Evolutionary conservation across 2,797 vertebrate genomes (phyloP).

Genomic region (Neomorphus geoffroyi): DNA sequence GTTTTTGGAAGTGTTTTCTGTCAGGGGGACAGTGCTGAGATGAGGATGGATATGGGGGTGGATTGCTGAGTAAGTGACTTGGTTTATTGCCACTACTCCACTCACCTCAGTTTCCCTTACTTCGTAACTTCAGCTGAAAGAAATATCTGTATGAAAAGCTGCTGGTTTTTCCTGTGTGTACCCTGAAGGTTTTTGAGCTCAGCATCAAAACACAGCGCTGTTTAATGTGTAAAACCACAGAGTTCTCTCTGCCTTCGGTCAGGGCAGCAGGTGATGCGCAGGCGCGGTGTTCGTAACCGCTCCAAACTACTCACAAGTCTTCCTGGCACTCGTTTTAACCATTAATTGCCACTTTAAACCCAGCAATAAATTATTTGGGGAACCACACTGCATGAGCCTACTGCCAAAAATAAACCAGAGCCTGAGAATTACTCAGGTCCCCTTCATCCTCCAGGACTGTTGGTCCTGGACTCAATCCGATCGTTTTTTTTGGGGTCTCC

Average conservation of each 20-base stretch:
- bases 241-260: not conserved
- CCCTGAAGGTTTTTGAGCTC: not conserved
- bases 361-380: slow-evolving; percentile 33
- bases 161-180: not conserved
- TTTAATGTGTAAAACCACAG: not conserved
- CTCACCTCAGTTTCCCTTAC: not conserved
- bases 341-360: slow-evolving; percentile 35
- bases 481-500: not conserved
- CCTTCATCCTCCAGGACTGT: not conserved
- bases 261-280: not conserved
- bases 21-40: fast-evolving
- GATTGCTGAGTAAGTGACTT: not conserved
- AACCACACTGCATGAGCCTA: not conserved
- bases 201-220: not conserved
- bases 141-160: not conserved
- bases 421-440: not conserved
- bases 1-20: not conserved
- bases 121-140: not conserved
- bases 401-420: slow-evolving; percentile 35
- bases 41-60: not conserved
- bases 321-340: slow-evolving; percentile 25
- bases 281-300: not conserved
- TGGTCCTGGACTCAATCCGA: not conserved
- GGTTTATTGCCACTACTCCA: not conserved
- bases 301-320: not conserved